phyloP scores from a whole-genome alignment of 2,113 vertebrate genomes.

The Vimba vimba region DNA sequence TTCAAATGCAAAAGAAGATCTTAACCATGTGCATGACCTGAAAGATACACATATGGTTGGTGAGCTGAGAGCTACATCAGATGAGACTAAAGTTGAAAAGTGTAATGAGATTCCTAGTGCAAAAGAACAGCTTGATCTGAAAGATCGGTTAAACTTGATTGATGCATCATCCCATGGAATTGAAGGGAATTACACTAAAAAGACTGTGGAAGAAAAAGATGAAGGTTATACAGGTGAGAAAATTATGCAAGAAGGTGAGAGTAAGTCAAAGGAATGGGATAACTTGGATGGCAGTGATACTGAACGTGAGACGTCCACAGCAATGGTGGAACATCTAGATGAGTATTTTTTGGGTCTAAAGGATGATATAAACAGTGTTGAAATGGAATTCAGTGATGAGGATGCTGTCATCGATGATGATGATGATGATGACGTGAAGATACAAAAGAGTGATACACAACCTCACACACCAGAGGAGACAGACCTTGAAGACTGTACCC shows the following conservation, averaged over 20 bases:
- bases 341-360: not conserved
- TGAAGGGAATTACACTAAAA: not conserved
- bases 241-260: not conserved
- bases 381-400: constrained; percentile 33
- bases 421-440: not conserved
- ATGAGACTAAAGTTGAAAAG: not conserved
- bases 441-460: constrained; percentile 13
- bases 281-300: not conserved
- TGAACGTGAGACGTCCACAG: not conserved
- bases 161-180: not conserved
- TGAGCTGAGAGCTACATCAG: not conserved
- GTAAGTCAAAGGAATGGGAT: not conserved
- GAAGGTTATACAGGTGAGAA: not conserved
- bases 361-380: constrained; percentile 15
- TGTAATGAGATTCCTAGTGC: not conserved
- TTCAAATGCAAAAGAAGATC: not conserved
- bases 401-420: not conserved
- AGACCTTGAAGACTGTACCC: not conserved
- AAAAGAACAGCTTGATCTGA: not conserved
- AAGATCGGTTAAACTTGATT: not conserved
- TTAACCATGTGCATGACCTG: not conserved
- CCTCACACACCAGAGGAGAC: not conserved
- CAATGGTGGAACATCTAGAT: not conserved
- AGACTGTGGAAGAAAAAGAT: not conserved
- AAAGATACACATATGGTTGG: not conserved